Evolutionary conservation across 2,113 vertebrate species (phyloP), one percentile per base, ranked within the genome.

Genomic region (Tetraodon nigroviridis): DNA sequence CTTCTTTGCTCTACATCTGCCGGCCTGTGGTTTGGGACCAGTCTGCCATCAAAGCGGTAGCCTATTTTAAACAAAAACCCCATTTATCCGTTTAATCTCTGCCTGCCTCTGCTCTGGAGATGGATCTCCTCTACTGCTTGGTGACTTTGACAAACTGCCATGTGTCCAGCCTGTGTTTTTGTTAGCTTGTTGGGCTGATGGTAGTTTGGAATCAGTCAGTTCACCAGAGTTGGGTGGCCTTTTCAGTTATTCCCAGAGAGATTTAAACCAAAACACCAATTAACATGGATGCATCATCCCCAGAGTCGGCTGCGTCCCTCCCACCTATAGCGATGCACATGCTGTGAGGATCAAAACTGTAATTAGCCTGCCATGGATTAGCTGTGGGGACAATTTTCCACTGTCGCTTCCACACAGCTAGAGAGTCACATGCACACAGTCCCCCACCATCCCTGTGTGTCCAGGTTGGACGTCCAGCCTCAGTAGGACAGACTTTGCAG

Each of bases 321-420:
- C 46, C 69, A 73, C 75, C 60, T 67, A 47, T 57, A 27, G 73
- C 47, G 67, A 84, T 70, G 64, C 51, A 70, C 75, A 75, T 41
- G 78, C 84, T 75, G 67, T 49, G 63, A 73, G 84, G 80, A 89
- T 83, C 85, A 86, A 78, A 84, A 79, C 84, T 83, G 79, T 88
- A 87, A 88, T 89, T 89, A 87, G 85, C 78, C 71, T 73, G 60
- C 57, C 77, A 85, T 87, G 84, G 88, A 88, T 89, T 86, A 89
- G 67, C 71, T 78, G 21, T 67, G 52, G 78, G 73, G 69, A 78
- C 76, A 56, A 69, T 89, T 85, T 85, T 85, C 81, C 80, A 85
- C 73, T 81, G 75, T 71, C 51, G 15, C 61, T 70, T 65, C 73
- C 66, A 71, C 71, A 53, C 73, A 57, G 57, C 61, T 71, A 67